Conservation (phyloP, 2,797 vertebrate genomes). For the Danio albolineatus region DNA sequence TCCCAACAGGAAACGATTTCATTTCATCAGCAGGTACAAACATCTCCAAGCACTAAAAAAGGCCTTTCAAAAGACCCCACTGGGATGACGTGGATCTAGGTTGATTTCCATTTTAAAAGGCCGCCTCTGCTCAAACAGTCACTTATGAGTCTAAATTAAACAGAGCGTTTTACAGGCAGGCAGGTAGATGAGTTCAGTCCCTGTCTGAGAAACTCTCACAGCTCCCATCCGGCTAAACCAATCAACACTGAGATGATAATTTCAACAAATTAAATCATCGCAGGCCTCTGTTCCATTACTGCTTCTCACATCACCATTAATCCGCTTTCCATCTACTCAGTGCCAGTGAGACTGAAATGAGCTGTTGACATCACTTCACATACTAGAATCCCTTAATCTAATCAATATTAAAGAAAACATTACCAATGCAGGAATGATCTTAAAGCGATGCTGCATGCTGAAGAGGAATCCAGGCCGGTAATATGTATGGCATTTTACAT, state of each 20-base stretch:
- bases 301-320: slow-evolving; percentile 38
- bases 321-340: slow-evolving; percentile 40
- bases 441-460: not conserved
- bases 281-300: slow-evolving; percentile 51
- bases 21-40: slow-evolving; percentile 32
- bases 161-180: slow-evolving; percentile 25
- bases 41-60: slow-evolving; percentile 11
- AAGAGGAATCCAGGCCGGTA: slow-evolving; percentile 7
- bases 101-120: slow-evolving; percentile 46
- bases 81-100: slow-evolving; percentile 23
- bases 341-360: slow-evolving; percentile 29
- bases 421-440: not conserved
- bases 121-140: slow-evolving; percentile 33
- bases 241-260: slow-evolving; percentile 62
- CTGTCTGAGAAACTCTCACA: slow-evolving; percentile 40
- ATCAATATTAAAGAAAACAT: slow-evolving; percentile 22
- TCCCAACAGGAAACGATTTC: slow-evolving; percentile 15
- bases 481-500: not conserved
- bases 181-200: slow-evolving; percentile 45
- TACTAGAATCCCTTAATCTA: slow-evolving; percentile 12
- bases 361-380: slow-evolving; percentile 29
- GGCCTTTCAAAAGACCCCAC: slow-evolving; percentile 33
- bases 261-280: slow-evolving; percentile 60
- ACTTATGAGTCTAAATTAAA: slow-evolving; percentile 42
- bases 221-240: slow-evolving; percentile 40